These are phyloP conservation scores for Megalonaias nervosa DNA, from an alignment of 1,140 invertebrate genomes.

Conservation along the genomic window DNA sequence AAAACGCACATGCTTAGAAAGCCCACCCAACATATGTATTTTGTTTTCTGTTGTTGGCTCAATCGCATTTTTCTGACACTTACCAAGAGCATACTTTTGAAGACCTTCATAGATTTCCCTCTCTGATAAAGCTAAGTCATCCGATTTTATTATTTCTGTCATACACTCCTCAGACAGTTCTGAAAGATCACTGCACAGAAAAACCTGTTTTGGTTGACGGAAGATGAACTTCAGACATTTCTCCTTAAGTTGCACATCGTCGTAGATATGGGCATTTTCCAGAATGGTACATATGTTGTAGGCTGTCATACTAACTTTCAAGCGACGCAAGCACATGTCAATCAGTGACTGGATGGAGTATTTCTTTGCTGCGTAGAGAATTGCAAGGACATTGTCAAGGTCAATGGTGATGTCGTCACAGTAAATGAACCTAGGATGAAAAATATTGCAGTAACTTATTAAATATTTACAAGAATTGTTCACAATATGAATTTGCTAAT, in stretches of 20 bases:
- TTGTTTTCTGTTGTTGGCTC: constrained; percentile 25
- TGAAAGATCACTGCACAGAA: constrained; percentile 25
- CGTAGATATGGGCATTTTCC: constrained; percentile 35
- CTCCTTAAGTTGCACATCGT: constrained; percentile 31
- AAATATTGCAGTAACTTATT: neutral
- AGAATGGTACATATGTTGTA: constrained; percentile 40
- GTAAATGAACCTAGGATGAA: constrained; percentile 42
- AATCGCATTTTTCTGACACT: constrained; percentile 21
- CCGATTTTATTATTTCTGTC: constrained; percentile 23
- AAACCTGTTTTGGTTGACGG: constrained; percentile 22
- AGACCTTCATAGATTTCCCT: constrained; percentile 28
- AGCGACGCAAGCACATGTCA: constrained; percentile 33
- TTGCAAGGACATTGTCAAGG: constrained; percentile 25
- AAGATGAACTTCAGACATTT: constrained; percentile 37
- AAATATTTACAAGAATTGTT: neutral
- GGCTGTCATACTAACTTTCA: constrained; percentile 30
- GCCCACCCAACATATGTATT: constrained; percentile 16
- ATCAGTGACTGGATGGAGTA: constrained; percentile 35
- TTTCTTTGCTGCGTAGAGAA: constrained; percentile 44
- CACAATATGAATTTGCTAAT: neutral
- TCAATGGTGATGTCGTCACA: constrained; percentile 33
- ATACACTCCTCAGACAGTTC: constrained; percentile 37
- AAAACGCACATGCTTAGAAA: constrained; percentile 38
- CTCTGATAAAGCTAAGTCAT: constrained; percentile 30
- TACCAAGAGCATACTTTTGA: constrained; percentile 30